Evolutionary conservation across 2,888 invertebrate genomes (phyloP).

Genomic region (Nysson spinosus): DNA sequence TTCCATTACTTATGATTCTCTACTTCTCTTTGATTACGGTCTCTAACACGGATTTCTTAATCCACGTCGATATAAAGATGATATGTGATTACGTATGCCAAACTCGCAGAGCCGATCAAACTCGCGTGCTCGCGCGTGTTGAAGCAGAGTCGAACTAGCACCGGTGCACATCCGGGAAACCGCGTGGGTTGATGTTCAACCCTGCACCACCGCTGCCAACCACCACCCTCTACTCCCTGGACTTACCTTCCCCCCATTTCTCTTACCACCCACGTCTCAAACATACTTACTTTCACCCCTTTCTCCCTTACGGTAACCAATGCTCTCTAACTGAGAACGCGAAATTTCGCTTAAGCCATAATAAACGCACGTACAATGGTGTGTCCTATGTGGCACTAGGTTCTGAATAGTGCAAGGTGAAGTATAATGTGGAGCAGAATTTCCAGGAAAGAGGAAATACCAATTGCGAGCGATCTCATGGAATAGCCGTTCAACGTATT

Average conservation of each 20-base stretch:
- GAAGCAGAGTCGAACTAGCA: slow-evolving; percentile 60
- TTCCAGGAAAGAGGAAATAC: not conserved
- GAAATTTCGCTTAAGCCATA: slow-evolving; percentile 4
- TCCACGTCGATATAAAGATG: no score
- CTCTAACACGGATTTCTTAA: not conserved
- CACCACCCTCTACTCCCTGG: slow-evolving; percentile 27
- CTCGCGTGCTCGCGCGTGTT: slow-evolving; percentile 57
- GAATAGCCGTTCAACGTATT: not conserved
- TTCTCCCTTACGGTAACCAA: slow-evolving; percentile 8
- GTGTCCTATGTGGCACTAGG: not conserved
- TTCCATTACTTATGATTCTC: not conserved
- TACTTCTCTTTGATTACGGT: not conserved
- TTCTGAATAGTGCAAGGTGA: not conserved
- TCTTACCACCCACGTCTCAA: slow-evolving; percentile 37
- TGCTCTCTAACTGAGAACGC: slow-evolving; percentile 12
- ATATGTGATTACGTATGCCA: not conserved
- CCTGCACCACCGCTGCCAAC: slow-evolving; percentile 52
- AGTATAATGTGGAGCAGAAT: not conserved
- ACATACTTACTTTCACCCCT: slow-evolving; percentile 22
- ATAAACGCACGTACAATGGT: slow-evolving; percentile 12
- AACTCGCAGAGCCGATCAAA: slow-evolving; percentile 1
- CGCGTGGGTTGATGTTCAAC: slow-evolving; percentile 68
- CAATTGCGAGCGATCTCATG: not conserved
- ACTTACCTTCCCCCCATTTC: slow-evolving; percentile 19
- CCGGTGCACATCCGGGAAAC: slow-evolving; percentile 62